Evolutionary conservation across 2,888 invertebrate species (phyloP), one percentile per base, ranked within the genome.

Genomic region (Epistrophe eligans): DNA sequence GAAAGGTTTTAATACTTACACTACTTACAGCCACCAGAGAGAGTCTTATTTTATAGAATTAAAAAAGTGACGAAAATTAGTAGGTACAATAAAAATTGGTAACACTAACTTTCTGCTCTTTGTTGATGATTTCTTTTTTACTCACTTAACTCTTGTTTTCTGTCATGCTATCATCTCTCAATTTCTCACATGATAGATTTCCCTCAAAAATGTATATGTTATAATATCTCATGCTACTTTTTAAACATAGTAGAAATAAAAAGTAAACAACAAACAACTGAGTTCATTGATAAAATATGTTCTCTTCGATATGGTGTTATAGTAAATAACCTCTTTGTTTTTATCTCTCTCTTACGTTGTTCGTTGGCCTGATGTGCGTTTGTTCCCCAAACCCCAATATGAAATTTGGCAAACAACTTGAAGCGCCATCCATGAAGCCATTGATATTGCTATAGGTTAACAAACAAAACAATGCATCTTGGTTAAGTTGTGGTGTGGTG

Each of bases 201-300:
- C 24, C 35, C 35, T 13, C 77, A 67, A 32, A n/a, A 10, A 17
- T 2, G 17, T 15, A 11, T 24, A 17, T n/a, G 6, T 32, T 15
- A 52, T 11, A n/a, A 10, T 11, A 4, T 74, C 9, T 3, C 40
- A 48, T 52, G 58, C 32, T 32, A 19, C 24, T 55, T 19, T 64
- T 13, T 71, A n/a, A 17, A 6, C 4, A 19, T 62, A 40, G 38
- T 40, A 62, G 43, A 62, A 62, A 5, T 40, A 62, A 62, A 62
- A 62, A 5, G 62, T 62, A 62, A 62, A 62, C 62, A 62, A 62
- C 15, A 3, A 10, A 32, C 32, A n/a, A 6, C 7, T 7, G 28
- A 55, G 4, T 43, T 62, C 62, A 62, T 62, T 62, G 62, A 62
- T 62, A 62, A 62, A 62, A 62, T 24, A 24, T 19, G 19, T 62